These are phyloP conservation scores for Cricetomys ansorgei DNA, from an alignment of 2,113 vertebrate genomes.

Conservation along the genomic window DNA sequence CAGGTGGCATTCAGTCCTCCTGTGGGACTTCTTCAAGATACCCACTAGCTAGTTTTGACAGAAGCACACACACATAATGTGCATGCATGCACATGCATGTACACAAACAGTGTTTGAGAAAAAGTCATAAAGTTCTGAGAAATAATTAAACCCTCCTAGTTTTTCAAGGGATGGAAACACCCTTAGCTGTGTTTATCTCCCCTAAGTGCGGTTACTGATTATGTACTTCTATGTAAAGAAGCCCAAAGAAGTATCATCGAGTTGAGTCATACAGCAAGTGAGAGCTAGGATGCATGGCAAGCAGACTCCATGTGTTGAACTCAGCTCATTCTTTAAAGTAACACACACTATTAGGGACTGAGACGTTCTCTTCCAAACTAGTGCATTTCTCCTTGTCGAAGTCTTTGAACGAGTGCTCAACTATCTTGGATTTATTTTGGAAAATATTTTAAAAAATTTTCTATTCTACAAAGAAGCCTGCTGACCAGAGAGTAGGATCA, in stretches of 20 bases:
- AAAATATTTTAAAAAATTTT: neutral
- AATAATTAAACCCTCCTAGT: neutral
- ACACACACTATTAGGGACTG: neutral
- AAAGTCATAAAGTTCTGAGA: slow-evolving; percentile 18
- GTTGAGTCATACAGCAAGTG: neutral
- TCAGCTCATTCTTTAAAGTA: neutral
- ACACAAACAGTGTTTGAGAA: neutral
- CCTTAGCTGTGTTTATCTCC: neutral
- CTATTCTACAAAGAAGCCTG: neutral
- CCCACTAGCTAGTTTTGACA: neutral
- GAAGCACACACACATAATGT: neutral
- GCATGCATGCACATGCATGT: neutral
- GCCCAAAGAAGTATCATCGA: neutral
- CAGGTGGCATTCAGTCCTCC: neutral
- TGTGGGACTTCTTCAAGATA: neutral
- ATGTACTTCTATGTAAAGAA: neutral
- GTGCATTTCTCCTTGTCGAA: neutral
- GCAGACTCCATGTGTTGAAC: fast-evolving
- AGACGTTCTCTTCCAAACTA: neutral
- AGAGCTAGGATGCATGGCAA: neutral
- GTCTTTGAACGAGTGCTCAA: neutral
- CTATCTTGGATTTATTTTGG: neutral
- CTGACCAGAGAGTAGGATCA: neutral
- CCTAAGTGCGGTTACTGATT: neutral
- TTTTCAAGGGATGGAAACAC: slow-evolving; percentile 17